Base-by-base conservation (phyloP, 2,888 invertebrate species). In the Nowickia ferox region DNA sequence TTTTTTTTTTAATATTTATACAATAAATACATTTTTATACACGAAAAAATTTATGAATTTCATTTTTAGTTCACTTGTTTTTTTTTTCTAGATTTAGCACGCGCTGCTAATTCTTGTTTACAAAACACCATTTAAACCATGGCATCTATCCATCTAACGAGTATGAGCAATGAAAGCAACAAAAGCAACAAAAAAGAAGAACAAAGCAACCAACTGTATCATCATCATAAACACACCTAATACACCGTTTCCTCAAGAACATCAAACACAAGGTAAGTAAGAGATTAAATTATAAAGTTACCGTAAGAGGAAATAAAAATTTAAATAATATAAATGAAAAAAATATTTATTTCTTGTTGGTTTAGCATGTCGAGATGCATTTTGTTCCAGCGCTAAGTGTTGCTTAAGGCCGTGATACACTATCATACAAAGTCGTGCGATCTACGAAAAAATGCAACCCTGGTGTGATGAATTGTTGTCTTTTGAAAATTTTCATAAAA, bases 61-160 rank as follows among this genome's bases (percentile, higher is more conserved):
- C 77, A 84, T 57, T 55, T 79, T 75, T 63, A 69, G 57, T 72
- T 59, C 8, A 48, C n/a, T 74, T 84, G 30, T 75, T 46, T 63
- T 61, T n/a, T 75, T 79, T 72, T 78, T 38, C 69, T 68, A 66
- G 68, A 77, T 74, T 81, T 84, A 87, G 87, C 87, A 87, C 87
- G 87, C 87, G 87, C 87, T 81, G 77, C 84, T 87, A 85, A 84
- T 87, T 84, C 87, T 87, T 84, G 87, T 87, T 87, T 87, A 85
- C 87, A 87, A 87, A 87, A 87, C 79, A 77, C 83, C 86, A 86
- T 86, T 86, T 86, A 86, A 83, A 80, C 83, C 86, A 86, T 86
- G 79, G 86, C 86, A 83, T 86, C 86, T 86, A 83, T 86, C 79
- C 76, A 86, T 80, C 83, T 79, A 79, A 61, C 79, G 63, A 79